These are phyloP conservation scores for Eupristina koningsbergeri DNA, from an alignment of 1,140 invertebrate species.

Conservation along the genomic window DNA sequence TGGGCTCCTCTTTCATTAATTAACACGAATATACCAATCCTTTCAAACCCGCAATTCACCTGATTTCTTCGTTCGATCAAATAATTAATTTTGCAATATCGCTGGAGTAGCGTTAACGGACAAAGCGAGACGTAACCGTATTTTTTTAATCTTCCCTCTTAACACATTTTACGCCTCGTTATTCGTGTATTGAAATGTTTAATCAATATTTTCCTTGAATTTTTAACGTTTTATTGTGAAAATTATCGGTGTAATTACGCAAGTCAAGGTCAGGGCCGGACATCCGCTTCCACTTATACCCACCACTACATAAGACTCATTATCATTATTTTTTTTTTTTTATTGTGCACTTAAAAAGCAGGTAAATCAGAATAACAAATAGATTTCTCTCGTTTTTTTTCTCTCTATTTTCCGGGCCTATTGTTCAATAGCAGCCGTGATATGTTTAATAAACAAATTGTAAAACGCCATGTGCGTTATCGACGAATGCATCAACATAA, in stretches of 20 bases:
- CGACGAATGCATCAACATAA: neutral
- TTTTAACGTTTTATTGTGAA: neutral
- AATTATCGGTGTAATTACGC: too few relatives aligned
- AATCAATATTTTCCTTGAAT: neutral
- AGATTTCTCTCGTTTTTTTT: too few relatives aligned
- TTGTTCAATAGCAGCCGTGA: too few relatives aligned
- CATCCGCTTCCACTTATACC: neutral
- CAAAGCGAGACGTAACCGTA: neutral
- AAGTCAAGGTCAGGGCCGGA: neutral
- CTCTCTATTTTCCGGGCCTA: too few relatives aligned
- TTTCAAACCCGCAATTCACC: too few relatives aligned
- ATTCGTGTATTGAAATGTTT: neutral
- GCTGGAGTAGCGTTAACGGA: neutral
- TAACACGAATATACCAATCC: too few relatives aligned
- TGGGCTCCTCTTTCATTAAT: too few relatives aligned
- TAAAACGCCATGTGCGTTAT: neutral
- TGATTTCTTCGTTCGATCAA: too few relatives aligned
- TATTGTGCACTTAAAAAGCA: neutral
- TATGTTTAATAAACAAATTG: neutral
- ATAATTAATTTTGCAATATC: too few relatives aligned
- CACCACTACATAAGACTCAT: neutral
- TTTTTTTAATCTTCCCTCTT: neutral
- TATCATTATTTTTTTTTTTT: neutral
- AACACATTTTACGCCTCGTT: too few relatives aligned
- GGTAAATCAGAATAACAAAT: neutral